These are phyloP conservation scores for Brachionus sp. DNA, from an alignment of 1,140 invertebrate species.

Conservation along the genomic window DNA sequence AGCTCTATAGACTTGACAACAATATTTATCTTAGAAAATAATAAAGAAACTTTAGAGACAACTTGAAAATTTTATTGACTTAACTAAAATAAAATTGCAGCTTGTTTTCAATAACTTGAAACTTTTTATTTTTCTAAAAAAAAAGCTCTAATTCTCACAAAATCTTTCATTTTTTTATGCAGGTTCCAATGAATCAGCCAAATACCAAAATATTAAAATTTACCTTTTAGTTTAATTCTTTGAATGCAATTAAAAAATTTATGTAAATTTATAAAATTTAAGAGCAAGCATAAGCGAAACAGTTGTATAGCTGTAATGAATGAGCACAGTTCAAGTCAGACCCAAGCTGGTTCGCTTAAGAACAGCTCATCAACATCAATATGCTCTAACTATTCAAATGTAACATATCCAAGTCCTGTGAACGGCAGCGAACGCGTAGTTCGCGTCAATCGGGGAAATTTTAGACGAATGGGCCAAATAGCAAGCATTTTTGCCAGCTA, in stretches of 20 bases:
- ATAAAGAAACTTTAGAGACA: not conserved
- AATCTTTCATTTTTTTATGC: not conserved
- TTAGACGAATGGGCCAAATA: conserved; percentile 17
- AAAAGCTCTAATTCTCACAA: not conserved
- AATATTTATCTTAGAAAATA: conserved; percentile 26
- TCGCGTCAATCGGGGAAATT: not conserved
- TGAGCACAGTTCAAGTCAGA: not conserved
- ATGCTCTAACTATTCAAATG: not conserved
- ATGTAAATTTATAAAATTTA: not conserved
- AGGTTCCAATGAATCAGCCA: conserved; percentile 24
- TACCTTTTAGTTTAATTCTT: conserved; percentile 6
- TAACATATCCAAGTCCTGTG: not conserved
- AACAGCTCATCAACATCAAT: conserved; percentile 2
- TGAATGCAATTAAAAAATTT: conserved; percentile 34
- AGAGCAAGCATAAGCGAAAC: conserved; percentile 42
- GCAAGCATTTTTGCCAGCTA: conserved; percentile 27
- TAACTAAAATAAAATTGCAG: conserved; percentile 3
- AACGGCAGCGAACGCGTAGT: not conserved
- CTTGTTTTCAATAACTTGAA: conserved; percentile 39
- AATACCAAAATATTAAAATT: not conserved
- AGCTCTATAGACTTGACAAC: conserved; percentile 17
- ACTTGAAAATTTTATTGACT: conserved; percentile 26
- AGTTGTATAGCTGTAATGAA: conserved; percentile 45
- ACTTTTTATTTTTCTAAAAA: conserved; percentile 18
- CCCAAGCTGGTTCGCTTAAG: not conserved